Evolutionary conservation across 2,797 vertebrate genomes (phyloP), one percentile per base, ranked within the genome.

Genomic region (Delichon dasypus): DNA sequence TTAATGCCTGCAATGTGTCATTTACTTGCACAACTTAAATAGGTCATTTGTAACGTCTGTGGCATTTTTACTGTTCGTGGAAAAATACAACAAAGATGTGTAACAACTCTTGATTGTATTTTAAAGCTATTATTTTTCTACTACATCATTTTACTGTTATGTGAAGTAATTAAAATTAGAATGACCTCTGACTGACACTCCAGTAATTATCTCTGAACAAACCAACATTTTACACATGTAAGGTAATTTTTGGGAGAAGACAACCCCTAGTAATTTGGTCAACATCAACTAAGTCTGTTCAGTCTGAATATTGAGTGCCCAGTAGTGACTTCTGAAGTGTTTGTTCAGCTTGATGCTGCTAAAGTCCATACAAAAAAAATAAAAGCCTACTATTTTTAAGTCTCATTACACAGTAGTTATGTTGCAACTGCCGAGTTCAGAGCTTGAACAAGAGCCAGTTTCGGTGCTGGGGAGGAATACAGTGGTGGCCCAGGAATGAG

Each of bases 1-100:
- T 91, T 97, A 95, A 98, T 98, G 98, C 98, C 98, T 98, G 98
- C 97, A 97, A 96, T 96, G 97, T 98, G 95, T 97, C 97, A 96
- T 93, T 94, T 96, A 96, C 96, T 98, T 97, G 97, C 97, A 97
- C 97, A 98, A 96, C 95, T 97, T 95, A 96, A 93, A 96, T 97
- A 97, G 97, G 96, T 97, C 96, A 97, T 97, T 97, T 97, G 94
- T 97, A 92, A 90, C 47, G 97, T 98, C 97, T 97, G 96, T 97
- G 98, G 97, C 97, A 93, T 98, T 97, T 97, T 97, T 97, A 97
- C 95, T 97, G 92, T 98, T 94, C 88, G 71, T 97, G 81, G 79
- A 94, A 96, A 96, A 96, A 95, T 97, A 97, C 96, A 96, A 88
- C 88, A 82, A 86, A 95, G 90, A 93, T 81, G 89, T 97, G 94